phyloP scores from a whole-genome alignment of 2,113 vertebrate genomes.

The Lutjanus erythropterus region DNA sequence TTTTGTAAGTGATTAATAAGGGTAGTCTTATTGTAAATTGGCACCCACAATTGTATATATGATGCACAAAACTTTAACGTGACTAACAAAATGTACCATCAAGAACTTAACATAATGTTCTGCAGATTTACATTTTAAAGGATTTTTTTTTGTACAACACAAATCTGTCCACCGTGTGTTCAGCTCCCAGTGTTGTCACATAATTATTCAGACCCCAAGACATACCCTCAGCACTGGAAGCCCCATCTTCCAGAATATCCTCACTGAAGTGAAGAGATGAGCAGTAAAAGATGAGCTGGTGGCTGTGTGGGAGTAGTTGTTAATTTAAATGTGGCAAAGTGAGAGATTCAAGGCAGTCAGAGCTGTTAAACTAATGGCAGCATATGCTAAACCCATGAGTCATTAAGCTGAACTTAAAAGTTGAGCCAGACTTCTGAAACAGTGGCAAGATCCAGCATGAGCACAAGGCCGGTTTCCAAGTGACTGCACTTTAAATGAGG shows the following conservation, averaged over 20 bases:
- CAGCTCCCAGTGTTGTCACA: not conserved
- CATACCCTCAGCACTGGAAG: not conserved
- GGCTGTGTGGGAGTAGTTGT: constrained; percentile 19
- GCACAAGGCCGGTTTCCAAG: constrained; percentile 6
- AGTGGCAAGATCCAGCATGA: not conserved
- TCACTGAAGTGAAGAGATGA: constrained; percentile 21
- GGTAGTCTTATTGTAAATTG: too few species aligned
- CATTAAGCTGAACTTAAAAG: constrained; percentile 60
- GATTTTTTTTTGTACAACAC: not conserved
- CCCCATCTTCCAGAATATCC: constrained; percentile 1
- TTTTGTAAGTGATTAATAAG: too few species aligned
- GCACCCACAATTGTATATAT: too few species aligned
- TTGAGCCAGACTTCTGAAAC: constrained; percentile 11
- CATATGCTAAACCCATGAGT: constrained; percentile 63
- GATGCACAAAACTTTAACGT: too few species aligned
- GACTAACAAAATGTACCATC: too few species aligned
- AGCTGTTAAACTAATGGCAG: constrained; percentile 45
- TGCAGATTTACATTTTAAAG: not conserved
- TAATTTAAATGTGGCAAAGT: constrained; percentile 52
- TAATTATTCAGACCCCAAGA: not conserved
- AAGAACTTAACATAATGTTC: too few species aligned
- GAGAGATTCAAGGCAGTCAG: constrained; percentile 31
- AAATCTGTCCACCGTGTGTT: not conserved
- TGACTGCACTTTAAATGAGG: constrained; percentile 3
- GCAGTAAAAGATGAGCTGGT: constrained; percentile 27